phyloP scores from a whole-genome alignment of 2,888 invertebrate species.

The Tenthredo mesomela region DNA sequence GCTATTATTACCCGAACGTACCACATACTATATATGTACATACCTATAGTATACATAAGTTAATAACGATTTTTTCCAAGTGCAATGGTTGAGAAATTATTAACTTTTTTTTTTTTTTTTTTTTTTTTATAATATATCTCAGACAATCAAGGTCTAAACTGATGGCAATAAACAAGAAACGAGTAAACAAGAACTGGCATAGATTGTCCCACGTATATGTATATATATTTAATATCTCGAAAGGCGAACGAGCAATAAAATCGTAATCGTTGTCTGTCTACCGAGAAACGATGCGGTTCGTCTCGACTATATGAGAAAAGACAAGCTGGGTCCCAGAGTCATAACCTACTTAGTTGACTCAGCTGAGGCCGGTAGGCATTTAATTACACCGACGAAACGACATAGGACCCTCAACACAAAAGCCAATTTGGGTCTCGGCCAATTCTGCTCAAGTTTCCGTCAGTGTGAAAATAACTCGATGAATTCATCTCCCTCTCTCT shows the following conservation, averaged over 20 bases:
- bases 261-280: conserved; percentile 18
- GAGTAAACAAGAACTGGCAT: conserved; percentile 24
- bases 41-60: background rate
- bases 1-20: background rate
- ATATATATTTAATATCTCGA: conserved; percentile 8
- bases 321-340: conserved; percentile 17
- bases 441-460: conserved; percentile 25
- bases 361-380: conserved; percentile 5
- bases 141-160: background rate
- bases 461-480: conserved; percentile 32
- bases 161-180: conserved; percentile 17
- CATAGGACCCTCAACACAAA: conserved; percentile 29
- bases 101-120: background rate
- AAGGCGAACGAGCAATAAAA: conserved; percentile 27
- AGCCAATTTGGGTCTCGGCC: conserved; percentile 31
- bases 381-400: conserved; percentile 36
- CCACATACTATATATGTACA: background rate
- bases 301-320: background rate
- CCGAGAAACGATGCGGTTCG: conserved; percentile 16
- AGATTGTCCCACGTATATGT: background rate
- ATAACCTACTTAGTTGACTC: conserved; percentile 36
- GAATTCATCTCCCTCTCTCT: background rate
- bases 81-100: background rate
- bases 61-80: background rate
- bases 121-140: background rate